A percentile compares a stretch with the other conserved stretches of the same genome.
Conservation (phyloP, 2,888 invertebrate species). For the Nycteola revayana region DNA sequence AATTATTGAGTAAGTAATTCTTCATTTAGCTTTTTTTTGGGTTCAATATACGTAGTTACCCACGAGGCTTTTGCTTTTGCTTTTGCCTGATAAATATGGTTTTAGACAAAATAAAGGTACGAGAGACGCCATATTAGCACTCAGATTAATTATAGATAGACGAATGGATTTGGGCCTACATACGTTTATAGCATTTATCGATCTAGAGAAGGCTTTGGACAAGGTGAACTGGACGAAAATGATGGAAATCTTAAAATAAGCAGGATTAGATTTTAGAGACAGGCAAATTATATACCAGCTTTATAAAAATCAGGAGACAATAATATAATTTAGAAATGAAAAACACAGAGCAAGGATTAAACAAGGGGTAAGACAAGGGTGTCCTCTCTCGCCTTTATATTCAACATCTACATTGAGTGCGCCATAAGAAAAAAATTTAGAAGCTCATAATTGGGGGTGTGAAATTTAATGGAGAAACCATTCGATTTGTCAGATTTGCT, state of each 20-base stretch:
- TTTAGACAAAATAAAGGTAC: background rate
- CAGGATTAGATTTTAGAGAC: background rate
- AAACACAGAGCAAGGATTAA: background rate
- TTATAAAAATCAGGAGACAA: background rate
- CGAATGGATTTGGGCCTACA: background rate
- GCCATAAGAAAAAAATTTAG: background rate
- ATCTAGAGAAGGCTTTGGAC: background rate
- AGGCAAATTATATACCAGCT: background rate
- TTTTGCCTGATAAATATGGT: background rate
- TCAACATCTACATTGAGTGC: background rate
- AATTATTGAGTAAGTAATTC: too few relatives aligned
- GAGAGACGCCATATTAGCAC: background rate
- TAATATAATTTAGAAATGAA: background rate
- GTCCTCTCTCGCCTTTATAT: background rate
- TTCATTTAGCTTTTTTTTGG: too few relatives aligned
- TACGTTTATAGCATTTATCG: background rate
- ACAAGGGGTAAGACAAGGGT: background rate
- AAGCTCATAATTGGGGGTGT: background rate
- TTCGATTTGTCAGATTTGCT: background rate
- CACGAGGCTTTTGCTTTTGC: too few relatives aligned
- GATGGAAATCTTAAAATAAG: background rate
- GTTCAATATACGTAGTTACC: too few relatives aligned
- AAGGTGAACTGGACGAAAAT: background rate
- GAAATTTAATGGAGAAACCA: too few relatives aligned
- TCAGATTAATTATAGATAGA: background rate